Evolutionary conservation across 2,797 vertebrate species (phyloP), one percentile per base, ranked within the genome.

Genomic region (Pogonophryne albipinna): DNA sequence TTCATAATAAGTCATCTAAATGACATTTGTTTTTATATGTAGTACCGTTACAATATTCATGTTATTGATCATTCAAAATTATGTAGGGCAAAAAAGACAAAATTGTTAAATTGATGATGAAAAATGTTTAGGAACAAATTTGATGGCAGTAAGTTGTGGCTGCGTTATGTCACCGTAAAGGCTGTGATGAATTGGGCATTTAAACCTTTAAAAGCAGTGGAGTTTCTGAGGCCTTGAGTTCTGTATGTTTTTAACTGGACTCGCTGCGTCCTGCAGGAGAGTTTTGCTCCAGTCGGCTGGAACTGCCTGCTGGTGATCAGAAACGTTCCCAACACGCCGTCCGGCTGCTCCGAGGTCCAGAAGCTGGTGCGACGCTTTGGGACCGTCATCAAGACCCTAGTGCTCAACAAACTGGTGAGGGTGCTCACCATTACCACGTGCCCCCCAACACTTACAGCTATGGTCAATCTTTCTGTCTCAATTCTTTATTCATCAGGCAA

Each of bases 311-410:
- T 98, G 55, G 95, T 96, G 38, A 94, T 98, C 19, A 90, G 85
- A 44, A 97, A 98, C 45, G 88, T 97, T 56, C 97, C 97, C 0
- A 85, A 91, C 53, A 92, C 93, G 0, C 92, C 93, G 0, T 92
- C 94, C 20, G 88, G 88, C 2, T 85, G 94, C 3, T 86, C 93
- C 0, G 96, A 97, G 45, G 94, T 96, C 5, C 92, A 96, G 70
- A 95, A 95, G 60, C 85, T 97, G 27, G 96, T 97, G 10, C 93
- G 94, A 31, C 95, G 96, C 13, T 97, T 97, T 63, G 97, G 94
- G 0, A 89, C 89, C 0, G 86, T 93, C 57, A 86, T 84, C 50
- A 92, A 86, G 70, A 89, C 76, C 5, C 72, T 95, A 0, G 86
- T 86, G 15, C 82, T 94, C 63, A 88, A 88, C 52, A 85, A 58